phyloP scores from a whole-genome alignment of 2,113 vertebrate species.

The Loxodonta africana region DNA sequence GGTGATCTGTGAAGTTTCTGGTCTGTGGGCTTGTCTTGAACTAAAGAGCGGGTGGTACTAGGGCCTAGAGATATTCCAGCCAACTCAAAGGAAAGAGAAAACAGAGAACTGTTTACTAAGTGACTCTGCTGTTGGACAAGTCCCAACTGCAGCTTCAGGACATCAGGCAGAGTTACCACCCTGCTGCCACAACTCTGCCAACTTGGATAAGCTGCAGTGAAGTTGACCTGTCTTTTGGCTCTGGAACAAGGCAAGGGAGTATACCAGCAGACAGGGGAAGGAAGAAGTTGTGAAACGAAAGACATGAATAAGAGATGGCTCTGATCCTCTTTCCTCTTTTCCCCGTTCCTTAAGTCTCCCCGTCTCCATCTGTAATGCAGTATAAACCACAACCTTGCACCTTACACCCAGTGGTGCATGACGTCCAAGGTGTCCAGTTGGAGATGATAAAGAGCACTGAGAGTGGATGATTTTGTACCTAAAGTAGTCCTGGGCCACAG shows the following conservation, averaged over 20 bases:
- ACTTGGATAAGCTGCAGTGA: constrained; percentile 72
- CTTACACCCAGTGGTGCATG: not conserved
- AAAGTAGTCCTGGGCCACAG: not conserved
- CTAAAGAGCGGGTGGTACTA: constrained; percentile 68
- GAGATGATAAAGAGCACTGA: not conserved
- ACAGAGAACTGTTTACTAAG: constrained; percentile 82
- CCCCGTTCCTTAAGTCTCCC: not conserved
- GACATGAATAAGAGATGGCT: constrained; percentile 43
- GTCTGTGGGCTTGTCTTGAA: constrained; percentile 63
- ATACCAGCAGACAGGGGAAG: constrained; percentile 73
- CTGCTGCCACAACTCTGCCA: constrained; percentile 81
- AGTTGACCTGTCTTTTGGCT: constrained; percentile 83
- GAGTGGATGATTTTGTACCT: not conserved
- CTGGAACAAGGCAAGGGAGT: constrained; percentile 72
- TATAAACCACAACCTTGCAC: not conserved
- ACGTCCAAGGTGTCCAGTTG: not conserved
- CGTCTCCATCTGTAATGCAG: not conserved
- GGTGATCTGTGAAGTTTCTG: constrained; percentile 68
- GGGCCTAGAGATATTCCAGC: constrained; percentile 45
- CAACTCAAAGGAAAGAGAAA: constrained; percentile 75
- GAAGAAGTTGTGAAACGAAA: constrained; percentile 77
- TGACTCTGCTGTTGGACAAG: constrained; percentile 79
- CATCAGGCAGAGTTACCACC: constrained; percentile 81
- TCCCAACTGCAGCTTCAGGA: constrained; percentile 82
- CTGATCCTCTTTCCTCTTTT: constrained; percentile 25